Evolutionary conservation across 2,888 invertebrate genomes (phyloP).

Genomic region (Agriopis leucophaearia): DNA sequence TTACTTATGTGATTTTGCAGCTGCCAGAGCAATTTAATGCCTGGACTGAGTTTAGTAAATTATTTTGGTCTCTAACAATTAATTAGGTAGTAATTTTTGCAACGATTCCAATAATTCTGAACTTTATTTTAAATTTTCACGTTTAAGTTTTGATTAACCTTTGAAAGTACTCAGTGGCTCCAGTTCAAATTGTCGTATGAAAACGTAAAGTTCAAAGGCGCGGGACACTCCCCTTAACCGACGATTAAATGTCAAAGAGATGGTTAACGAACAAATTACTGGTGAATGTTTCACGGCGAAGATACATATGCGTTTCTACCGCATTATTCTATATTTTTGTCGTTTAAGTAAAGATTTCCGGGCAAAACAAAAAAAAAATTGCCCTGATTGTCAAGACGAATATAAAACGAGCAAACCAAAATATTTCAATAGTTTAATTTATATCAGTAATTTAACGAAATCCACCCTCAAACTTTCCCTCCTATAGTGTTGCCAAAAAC

Average conservation of each 20-base stretch:
- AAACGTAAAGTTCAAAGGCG: slow-evolving; percentile 48
- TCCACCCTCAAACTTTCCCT: too few relatives aligned
- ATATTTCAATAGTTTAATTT: too few relatives aligned
- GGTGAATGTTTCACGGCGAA: not conserved
- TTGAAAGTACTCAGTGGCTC: slow-evolving; percentile 32
- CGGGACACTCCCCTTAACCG: slow-evolving; percentile 37
- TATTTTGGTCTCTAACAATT: not conserved
- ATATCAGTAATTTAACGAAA: too few relatives aligned
- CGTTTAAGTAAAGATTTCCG: too few relatives aligned
- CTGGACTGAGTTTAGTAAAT: too few relatives aligned
- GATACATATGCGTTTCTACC: not conserved
- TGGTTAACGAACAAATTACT: slow-evolving; percentile 20
- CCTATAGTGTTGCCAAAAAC: too few relatives aligned
- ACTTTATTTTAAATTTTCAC: not conserved
- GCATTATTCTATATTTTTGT: not conserved
- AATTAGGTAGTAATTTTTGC: not conserved
- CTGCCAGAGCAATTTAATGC: too few relatives aligned
- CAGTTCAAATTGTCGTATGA: slow-evolving; percentile 36
- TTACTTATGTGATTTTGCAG: too few relatives aligned
- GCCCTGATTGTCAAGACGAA: too few relatives aligned
- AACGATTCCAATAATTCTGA: not conserved
- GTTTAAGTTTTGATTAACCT: slow-evolving; percentile 22
- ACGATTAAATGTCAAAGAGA: slow-evolving; percentile 39
- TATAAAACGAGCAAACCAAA: too few relatives aligned
- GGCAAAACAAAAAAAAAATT: too few relatives aligned